Evolutionary conservation across 2,888 invertebrate species (phyloP), one percentile per base, ranked within the genome.

Genomic region (Polia nebulosa): DNA sequence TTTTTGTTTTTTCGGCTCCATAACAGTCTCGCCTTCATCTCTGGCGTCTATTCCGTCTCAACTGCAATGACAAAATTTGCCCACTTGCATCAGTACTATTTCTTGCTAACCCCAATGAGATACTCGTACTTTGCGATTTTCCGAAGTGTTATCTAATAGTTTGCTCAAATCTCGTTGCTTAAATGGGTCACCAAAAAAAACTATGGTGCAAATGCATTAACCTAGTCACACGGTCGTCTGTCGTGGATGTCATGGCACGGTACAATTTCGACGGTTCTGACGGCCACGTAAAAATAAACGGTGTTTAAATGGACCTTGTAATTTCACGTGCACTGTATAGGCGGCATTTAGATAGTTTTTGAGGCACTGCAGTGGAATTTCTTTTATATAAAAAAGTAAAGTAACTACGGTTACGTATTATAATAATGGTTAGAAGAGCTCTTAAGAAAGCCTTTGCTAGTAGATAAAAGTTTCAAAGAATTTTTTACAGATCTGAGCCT

Each of bases 251-350:
- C 60, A 53, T 73, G 58, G 60, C 62, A 45, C 32, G 47, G 58
- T 64, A 57, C 59, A 56, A 45, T 60, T 71, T 64, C 39, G 39
- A 51, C 44, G 27, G 49, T 32, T 25, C 41, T 44, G 51, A 44
- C 41, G 41, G 44, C 2, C 9, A 27, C 7, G 5, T 25, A 52
- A 72, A 72, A 69, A 76, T 52, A 52, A 52, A 68, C 27, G 36
- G 11, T 1, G 22, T 39, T 57, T 75, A 69, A 76, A 76, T 76
- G 52, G 76, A 72, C 70, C 39, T 34, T 57, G 52, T 57, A 76
- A 69, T 76, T 72, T 72, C 27, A 69, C 57, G 22, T 51, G 44
- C 32, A 68, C 15, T 32, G 20, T 34, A 47, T 32, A 25, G 36
- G 1, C 9, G 7, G n/a, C 9, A 59, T 32, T 2, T 47, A 36